Percentiles rank a stretch among this genome's conserved stretches.
phyloP scores from a whole-genome alignment of 2,888 invertebrate genomes.

The Carabus problematicus region DNA sequence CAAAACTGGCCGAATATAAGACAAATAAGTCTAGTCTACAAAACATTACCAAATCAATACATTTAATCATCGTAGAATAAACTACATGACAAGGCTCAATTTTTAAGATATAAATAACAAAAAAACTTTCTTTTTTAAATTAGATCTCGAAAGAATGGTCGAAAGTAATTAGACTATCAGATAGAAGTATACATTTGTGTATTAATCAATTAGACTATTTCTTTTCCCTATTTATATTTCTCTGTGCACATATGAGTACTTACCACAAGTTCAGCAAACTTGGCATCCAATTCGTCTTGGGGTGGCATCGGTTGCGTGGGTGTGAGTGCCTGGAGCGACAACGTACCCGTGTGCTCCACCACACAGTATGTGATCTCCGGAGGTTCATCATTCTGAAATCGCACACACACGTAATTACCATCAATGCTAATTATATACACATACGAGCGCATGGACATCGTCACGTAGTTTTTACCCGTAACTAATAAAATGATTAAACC shows the following conservation, averaged over 20 bases:
- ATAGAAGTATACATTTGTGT: not conserved
- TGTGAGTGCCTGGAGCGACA: constrained; percentile 86
- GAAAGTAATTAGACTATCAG: not conserved
- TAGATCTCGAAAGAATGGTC: not conserved
- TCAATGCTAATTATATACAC: not conserved
- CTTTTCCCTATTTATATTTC: not conserved
- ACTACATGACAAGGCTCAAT: too few species aligned
- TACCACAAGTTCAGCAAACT: constrained; percentile 93
- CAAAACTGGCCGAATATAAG: too few species aligned
- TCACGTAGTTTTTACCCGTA: too few species aligned
- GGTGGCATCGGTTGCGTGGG: constrained; percentile 95
- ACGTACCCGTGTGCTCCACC: constrained; percentile 86
- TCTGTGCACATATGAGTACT: constrained; percentile 55
- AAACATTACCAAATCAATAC: too few species aligned
- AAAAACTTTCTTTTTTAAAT: not conserved
- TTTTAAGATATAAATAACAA: too few species aligned
- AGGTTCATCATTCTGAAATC: constrained; percentile 85
- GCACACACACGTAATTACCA: constrained; percentile 40
- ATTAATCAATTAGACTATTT: not conserved
- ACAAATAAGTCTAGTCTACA: too few species aligned
- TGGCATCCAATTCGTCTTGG: constrained; percentile 89
- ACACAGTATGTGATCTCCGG: constrained; percentile 96
- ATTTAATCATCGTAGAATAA: too few species aligned
- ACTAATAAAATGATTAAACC: not conserved
- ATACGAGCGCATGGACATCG: not conserved